Evolutionary conservation across 2,113 vertebrate species (phyloP).

Genomic region (Apaloderma vittatum): DNA sequence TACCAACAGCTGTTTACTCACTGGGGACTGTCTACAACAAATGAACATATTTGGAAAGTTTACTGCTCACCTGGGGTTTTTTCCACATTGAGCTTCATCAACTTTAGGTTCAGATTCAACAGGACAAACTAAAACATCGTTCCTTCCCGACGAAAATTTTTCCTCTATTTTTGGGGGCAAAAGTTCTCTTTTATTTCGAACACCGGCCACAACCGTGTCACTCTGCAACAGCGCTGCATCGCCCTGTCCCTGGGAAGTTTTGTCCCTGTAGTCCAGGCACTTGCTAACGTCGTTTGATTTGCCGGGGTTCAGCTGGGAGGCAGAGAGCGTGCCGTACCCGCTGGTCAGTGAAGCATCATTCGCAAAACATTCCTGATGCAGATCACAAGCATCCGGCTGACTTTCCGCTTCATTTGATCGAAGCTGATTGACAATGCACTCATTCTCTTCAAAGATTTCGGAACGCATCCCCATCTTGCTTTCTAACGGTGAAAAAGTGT

Average conservation of each 20-base stretch:
- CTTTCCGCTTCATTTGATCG: slow-evolving; percentile 43
- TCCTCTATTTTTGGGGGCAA: background rate
- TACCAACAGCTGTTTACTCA: background rate
- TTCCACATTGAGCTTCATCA: slow-evolving; percentile 58
- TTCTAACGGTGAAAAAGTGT: slow-evolving; percentile 9
- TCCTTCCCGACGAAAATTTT: background rate
- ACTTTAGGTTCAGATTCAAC: slow-evolving; percentile 39
- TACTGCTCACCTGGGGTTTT: slow-evolving; percentile 61
- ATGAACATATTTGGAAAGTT: background rate
- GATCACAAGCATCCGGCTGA: slow-evolving; percentile 19
- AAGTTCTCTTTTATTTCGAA: background rate
- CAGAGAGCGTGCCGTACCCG: slow-evolving; percentile 87
- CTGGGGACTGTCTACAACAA: background rate
- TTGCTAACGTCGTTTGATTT: background rate
- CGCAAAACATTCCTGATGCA: slow-evolving; percentile 59
- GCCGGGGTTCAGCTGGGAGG: slow-evolving; percentile 72
- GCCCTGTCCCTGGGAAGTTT: background rate
- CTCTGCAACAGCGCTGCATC: background rate
- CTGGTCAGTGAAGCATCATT: slow-evolving; percentile 83
- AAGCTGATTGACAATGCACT: slow-evolving; percentile 68
- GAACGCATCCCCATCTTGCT: slow-evolving; percentile 76
- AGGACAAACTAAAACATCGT: background rate
- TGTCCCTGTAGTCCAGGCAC: background rate
- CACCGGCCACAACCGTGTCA: fast-evolving
- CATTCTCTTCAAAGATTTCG: slow-evolving; percentile 62